Percentiles rank a stretch among this genome's conserved stretches.
Conservation (phyloP, 2,888 invertebrate species). For the Mesopsocus fuscifrons region DNA sequence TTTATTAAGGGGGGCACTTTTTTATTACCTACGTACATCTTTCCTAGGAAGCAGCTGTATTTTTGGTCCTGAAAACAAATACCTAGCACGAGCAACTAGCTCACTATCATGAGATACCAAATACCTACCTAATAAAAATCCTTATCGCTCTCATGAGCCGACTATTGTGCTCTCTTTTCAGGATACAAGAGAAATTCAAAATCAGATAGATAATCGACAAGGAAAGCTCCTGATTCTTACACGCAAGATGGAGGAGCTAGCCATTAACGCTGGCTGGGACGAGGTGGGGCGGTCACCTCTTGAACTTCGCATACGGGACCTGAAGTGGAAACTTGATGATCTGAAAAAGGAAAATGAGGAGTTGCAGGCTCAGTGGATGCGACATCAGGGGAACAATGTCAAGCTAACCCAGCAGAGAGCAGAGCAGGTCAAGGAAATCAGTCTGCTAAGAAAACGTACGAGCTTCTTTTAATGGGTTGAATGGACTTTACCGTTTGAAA, state of each 20-base stretch:
- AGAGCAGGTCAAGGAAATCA: slow-evolving; percentile 44
- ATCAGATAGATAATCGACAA: slow-evolving; percentile 29
- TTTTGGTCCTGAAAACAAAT: too few species aligned
- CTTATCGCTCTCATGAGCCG: too few species aligned
- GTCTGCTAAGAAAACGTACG: slow-evolving; percentile 50
- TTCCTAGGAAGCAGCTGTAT: too few species aligned
- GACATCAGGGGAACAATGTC: slow-evolving; percentile 53
- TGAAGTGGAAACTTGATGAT: slow-evolving; percentile 43
- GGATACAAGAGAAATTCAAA: slow-evolving; percentile 25
- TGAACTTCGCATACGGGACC: slow-evolving; percentile 39
- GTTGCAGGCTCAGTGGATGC: slow-evolving; percentile 54
- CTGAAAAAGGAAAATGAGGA: slow-evolving; percentile 39
- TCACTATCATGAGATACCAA: too few species aligned
- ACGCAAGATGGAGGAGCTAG: slow-evolving; percentile 29
- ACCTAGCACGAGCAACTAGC: too few species aligned
- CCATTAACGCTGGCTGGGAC: slow-evolving; percentile 19
- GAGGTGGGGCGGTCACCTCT: slow-evolving; percentile 23
- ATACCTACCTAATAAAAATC: too few species aligned
- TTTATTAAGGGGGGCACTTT: too few species aligned
- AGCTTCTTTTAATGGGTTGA: slow-evolving; percentile 13
- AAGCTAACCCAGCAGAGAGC: slow-evolving; percentile 46
- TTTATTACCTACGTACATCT: too few species aligned
- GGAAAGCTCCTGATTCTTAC: slow-evolving; percentile 31
- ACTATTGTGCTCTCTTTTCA: too few species aligned
- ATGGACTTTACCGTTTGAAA: too few species aligned